These are phyloP conservation scores for Platygyra sinensis DNA, from an alignment of 64 coral and sea anemone species.

Conservation along the genomic window DNA sequence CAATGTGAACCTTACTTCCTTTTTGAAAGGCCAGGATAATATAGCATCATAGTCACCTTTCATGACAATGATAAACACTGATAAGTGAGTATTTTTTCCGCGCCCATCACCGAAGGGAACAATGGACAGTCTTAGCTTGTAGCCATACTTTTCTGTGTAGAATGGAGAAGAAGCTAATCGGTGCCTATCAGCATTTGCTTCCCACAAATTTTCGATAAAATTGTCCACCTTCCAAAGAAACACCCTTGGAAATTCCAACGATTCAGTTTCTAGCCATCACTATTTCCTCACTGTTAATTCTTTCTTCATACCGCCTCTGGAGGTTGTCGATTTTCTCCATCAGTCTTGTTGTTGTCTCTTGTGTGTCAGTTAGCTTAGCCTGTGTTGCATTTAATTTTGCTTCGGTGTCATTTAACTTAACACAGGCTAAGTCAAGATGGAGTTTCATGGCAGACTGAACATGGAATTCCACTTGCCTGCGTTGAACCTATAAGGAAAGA, in stretches of 20 bases:
- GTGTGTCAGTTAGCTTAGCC: neutral
- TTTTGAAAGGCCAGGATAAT: conserved; percentile 11
- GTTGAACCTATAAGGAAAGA: neutral
- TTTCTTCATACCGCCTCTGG: no score
- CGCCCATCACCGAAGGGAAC: neutral
- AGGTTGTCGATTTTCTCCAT: no score
- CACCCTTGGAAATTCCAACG: no score
- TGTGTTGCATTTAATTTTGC: neutral
- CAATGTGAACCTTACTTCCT: neutral
- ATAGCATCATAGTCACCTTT: conserved; percentile 13
- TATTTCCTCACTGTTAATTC: no score
- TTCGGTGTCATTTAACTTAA: neutral
- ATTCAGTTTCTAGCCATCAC: no score
- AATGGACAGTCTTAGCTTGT: neutral
- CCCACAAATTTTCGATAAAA: neutral
- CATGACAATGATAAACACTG: neutral
- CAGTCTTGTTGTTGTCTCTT: neutral
- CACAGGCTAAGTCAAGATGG: conserved; percentile 3
- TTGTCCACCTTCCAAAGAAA: neutral
- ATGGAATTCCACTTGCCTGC: neutral
- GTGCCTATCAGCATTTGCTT: neutral
- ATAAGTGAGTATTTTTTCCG: neutral
- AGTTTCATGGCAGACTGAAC: neutral
- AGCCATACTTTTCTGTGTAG: neutral
- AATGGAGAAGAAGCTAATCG: neutral